These are phyloP conservation scores for Aromia moschata DNA, from an alignment of 2,888 invertebrate genomes.

Conservation along the genomic window DNA sequence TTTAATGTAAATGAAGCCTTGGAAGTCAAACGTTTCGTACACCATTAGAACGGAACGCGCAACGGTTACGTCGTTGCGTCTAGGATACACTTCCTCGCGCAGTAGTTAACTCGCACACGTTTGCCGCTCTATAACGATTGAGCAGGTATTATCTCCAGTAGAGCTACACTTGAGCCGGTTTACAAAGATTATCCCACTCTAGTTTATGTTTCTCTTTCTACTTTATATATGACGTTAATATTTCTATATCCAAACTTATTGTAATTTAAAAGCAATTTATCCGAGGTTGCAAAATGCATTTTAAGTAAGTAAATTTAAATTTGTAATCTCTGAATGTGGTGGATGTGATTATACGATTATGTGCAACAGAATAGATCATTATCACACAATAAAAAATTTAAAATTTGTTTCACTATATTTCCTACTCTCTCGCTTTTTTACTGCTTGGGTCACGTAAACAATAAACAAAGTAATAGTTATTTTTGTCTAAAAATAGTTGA, in stretches of 20 bases:
- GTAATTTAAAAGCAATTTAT: slow-evolving; percentile 19
- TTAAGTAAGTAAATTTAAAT: slow-evolving; percentile 4
- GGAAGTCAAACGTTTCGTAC: slow-evolving; percentile 49
- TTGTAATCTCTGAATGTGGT: background rate
- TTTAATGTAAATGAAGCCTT: slow-evolving; percentile 62
- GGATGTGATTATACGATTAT: no score
- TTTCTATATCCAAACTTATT: slow-evolving; percentile 24
- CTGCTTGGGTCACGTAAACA: slow-evolving; percentile 15
- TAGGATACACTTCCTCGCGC: no score
- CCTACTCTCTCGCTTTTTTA: slow-evolving; percentile 6
- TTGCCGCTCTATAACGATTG: slow-evolving; percentile 49
- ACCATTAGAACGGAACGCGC: slow-evolving; percentile 46
- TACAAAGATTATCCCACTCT: slow-evolving; percentile 58
- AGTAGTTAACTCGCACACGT: no score
- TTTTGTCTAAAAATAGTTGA: slow-evolving; percentile 21
- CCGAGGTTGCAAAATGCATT: slow-evolving; percentile 14
- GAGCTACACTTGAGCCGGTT: slow-evolving; percentile 58
- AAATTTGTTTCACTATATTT: no score
- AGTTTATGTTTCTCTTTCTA: slow-evolving; percentile 59
- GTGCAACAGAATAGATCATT: slow-evolving; percentile 6
- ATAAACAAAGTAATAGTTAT: slow-evolving; percentile 23
- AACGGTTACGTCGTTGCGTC: no score
- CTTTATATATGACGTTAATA: slow-evolving; percentile 49
- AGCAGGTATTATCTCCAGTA: slow-evolving; percentile 48
- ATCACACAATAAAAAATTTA: background rate